Conservation (phyloP, 2,113 vertebrate species). For the Pachyramphus minor region DNA sequence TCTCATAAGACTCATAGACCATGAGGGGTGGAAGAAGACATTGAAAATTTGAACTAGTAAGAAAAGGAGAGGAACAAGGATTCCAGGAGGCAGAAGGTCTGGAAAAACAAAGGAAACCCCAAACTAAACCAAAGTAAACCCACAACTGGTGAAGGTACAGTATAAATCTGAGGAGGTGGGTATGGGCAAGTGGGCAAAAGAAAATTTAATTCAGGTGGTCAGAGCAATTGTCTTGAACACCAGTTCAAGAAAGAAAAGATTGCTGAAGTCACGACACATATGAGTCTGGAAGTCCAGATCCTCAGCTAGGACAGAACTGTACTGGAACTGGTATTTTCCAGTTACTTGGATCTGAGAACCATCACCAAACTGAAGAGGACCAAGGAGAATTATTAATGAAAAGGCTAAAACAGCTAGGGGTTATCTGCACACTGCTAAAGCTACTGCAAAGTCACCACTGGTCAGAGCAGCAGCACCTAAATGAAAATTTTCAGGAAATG, state of each 20-base stretch:
- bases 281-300: not conserved
- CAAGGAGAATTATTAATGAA: not conserved
- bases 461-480: not conserved
- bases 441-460: not conserved
- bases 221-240: not conserved
- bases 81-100: not conserved
- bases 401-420: not conserved
- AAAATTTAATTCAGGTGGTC: not conserved
- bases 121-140: accelerated
- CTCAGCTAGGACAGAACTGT: not conserved
- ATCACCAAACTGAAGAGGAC: not conserved
- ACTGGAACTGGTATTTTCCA: not conserved
- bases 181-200: not conserved
- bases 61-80: not conserved
- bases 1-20: not conserved
- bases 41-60: not conserved
- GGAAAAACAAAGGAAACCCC: not conserved
- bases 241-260: not conserved
- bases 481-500: not conserved
- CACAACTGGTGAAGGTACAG: accelerated
- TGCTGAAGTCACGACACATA: not conserved
- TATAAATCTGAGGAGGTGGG: not conserved
- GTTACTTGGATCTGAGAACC: not conserved
- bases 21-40: not conserved
- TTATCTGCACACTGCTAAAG: not conserved